Conservation (phyloP, 2,113 vertebrate species). For the Crocuta crocuta region DNA sequence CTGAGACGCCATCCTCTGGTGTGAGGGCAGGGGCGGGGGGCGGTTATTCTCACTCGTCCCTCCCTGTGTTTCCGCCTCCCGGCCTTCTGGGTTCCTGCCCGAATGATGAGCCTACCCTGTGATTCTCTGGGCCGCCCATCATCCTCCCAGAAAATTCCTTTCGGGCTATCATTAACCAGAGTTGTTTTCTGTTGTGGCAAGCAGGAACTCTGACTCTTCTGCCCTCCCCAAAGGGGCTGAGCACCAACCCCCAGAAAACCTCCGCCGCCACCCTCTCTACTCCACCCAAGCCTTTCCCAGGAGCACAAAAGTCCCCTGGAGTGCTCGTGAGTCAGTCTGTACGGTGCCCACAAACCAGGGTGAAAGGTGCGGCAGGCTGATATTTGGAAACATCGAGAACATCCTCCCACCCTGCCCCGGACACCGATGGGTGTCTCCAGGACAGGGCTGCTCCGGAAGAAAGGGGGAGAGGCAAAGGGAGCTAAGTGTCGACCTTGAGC, state of each 20-base stretch:
- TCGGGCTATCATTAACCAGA: not conserved
- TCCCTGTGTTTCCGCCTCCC: not conserved
- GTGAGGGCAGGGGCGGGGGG: not conserved
- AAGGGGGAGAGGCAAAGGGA: not conserved
- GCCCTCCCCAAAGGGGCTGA: not conserved
- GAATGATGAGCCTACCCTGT: no score
- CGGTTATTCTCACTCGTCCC: not conserved
- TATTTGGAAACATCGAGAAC: not conserved
- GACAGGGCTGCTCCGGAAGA: not conserved
- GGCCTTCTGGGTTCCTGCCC: not conserved
- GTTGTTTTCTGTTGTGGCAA: constrained; percentile 33
- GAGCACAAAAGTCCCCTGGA: not conserved
- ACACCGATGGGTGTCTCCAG: not conserved
- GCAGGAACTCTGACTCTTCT: not conserved
- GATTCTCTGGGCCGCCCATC: not conserved
- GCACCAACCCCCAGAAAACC: not conserved
- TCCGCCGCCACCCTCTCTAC: not conserved
- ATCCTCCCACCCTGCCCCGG: not conserved
- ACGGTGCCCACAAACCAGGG: not conserved
- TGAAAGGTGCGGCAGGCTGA: not conserved
- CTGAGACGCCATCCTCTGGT: not conserved
- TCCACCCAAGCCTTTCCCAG: not conserved
- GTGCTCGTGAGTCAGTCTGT: not conserved
- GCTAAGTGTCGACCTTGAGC: not conserved
- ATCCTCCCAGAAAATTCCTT: constrained; percentile 28